A percentile compares a stretch with the other conserved stretches of the same genome.
Conservation (phyloP, 2,797 vertebrate species). For the Momotus momota region DNA sequence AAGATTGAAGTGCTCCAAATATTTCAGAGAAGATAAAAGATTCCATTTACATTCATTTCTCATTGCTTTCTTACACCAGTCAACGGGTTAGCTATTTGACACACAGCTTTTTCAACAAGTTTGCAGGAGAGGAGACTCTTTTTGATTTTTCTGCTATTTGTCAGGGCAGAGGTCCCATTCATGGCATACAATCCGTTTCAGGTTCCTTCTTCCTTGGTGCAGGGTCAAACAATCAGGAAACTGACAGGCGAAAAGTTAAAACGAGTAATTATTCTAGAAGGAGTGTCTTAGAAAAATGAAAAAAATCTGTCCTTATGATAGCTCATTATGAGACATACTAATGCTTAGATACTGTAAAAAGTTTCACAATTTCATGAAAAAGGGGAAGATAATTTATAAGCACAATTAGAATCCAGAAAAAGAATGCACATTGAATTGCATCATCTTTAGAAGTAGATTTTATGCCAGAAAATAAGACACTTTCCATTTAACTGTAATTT, state of each 20-base stretch:
- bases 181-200: neutral
- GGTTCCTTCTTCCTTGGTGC: neutral
- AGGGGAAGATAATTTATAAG: neutral
- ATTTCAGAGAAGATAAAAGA: neutral
- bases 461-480: conserved; percentile 41
- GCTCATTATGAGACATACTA: neutral
- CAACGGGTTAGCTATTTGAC: neutral
- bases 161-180: neutral
- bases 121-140: neutral
- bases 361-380: neutral
- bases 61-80: neutral
- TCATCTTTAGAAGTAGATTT: conserved; percentile 15
- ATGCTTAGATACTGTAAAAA: neutral
- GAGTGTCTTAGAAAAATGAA: neutral
- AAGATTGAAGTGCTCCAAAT: neutral
- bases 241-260: neutral
- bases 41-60: neutral
- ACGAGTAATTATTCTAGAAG: neutral
- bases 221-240: neutral
- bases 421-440: conserved; percentile 18
- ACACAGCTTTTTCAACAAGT: neutral
- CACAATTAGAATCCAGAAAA: conserved; percentile 45
- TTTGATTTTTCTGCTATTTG: neutral
- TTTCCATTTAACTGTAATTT: conserved; percentile 46
- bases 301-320: neutral